Base-by-base conservation (phyloP, 2,888 invertebrate species). In the Philereme vetulata region DNA sequence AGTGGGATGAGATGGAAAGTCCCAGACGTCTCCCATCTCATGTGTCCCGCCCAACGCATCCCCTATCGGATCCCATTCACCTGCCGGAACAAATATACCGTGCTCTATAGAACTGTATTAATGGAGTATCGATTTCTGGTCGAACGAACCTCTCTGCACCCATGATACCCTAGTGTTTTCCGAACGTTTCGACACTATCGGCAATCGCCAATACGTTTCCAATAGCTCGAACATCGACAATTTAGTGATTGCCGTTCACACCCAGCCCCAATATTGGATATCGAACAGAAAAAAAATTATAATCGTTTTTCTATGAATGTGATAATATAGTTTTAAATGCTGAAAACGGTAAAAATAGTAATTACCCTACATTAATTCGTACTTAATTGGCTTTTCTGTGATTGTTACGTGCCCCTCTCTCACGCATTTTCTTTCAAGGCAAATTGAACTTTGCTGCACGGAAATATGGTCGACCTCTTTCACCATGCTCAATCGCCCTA, bases 151-250 rank as follows among this genome's bases (percentile, higher is more conserved):
- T 80, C 88, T 85, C 70, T 51, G 49, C 61, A 71, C 70, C 81
- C 73, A 87, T 93, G 93, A 59, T 75, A 82, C 79, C 93, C 89
- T 92, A 79, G 92, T 91, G 82, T 79, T 92, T 93, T 92, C 91
- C 91, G 90, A 93, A 92, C 89, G 82, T 84, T 85, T 90, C 90
- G 88, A 90, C 89, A 92, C 90, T 93, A 92, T 93, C 91, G 91
- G 83, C 81, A 84, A 93, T 92, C 88, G 80, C 89, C 90, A 84
- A 93, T 93, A 91, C 82, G 73, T 83, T 86, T 83, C 85, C 86
- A 86, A 91, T 92, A 84, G 46, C 49, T 45, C 44, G 57, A 51
- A 60, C 64, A 62, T 69, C 62, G 65, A 67, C 57, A 64, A 40
- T 50, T 10, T 67, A 66, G 68, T 62, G 68, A 58, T 63, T 67